These are phyloP conservation scores for Coluber constrictor DNA, from an alignment of 2,797 vertebrate genomes.

Conservation along the genomic window DNA sequence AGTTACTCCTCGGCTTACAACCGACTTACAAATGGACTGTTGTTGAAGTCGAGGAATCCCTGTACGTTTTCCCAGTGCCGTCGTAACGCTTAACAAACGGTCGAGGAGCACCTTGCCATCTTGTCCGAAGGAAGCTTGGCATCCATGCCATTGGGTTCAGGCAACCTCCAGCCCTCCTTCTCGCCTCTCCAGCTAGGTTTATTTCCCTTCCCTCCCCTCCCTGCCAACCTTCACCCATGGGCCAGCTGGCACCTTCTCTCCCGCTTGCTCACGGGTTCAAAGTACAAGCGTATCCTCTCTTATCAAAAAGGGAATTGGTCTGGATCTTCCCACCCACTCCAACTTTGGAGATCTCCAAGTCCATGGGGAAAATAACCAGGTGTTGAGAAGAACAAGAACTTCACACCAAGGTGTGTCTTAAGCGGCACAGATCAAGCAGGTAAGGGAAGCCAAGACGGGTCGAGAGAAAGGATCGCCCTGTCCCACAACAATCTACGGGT, in stretches of 20 bases:
- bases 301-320: neutral
- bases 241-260: neutral
- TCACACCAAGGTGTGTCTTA: neutral
- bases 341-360: neutral
- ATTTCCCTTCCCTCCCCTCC: too few species aligned
- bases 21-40: too few species aligned
- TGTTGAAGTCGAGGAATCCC: too few species aligned
- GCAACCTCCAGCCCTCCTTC: neutral
- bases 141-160: rapidly evolving
- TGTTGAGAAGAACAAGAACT: neutral
- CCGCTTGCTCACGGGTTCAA: neutral
- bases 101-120: neutral
- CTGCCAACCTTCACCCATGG: too few species aligned
- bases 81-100: neutral
- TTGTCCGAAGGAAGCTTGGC: neutral
- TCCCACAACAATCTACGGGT: neutral
- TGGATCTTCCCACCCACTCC: neutral
- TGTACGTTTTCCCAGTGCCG: neutral
- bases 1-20: neutral
- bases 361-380: neutral
- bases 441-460: neutral
- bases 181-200: neutral
- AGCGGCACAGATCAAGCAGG: neutral
- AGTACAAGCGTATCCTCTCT: neutral
- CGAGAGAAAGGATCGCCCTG: rapidly evolving